Percentiles rank a stretch among this genome's conserved stretches.
Evolutionary conservation across 2,888 invertebrate genomes (phyloP).

Genomic region (Meghimatium bilineatum): DNA sequence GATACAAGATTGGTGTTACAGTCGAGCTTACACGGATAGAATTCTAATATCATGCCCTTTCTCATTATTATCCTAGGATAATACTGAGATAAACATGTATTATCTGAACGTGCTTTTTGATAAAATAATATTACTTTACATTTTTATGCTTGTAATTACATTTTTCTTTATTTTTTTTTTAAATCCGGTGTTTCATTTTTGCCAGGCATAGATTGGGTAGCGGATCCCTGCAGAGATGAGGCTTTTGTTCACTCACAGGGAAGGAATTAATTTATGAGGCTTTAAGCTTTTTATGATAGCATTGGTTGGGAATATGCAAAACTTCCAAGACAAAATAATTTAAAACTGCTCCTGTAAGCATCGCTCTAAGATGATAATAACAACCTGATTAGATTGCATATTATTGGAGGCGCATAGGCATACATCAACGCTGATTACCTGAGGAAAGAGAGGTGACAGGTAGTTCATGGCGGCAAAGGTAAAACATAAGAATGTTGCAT

Average conservation of each 20-base stretch:
- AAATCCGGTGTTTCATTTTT: neutral
- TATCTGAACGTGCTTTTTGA: neutral
- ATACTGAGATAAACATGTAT: neutral
- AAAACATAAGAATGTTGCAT: no score
- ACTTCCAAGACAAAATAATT: neutral
- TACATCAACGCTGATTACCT: no score
- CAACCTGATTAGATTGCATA: neutral
- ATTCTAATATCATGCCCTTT: neutral
- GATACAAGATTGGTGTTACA: neutral
- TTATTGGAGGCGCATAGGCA: no score
- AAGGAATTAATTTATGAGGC: neutral
- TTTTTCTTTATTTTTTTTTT: neutral
- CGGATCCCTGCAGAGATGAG: neutral
- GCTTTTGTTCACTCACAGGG: neutral
- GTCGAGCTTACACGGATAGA: neutral
- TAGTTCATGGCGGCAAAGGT: no score
- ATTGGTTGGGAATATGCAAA: neutral
- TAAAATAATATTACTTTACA: neutral
- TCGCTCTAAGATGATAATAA: neutral
- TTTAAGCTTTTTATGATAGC: neutral
- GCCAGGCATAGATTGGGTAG: neutral
- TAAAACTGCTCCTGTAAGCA: neutral
- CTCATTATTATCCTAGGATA: neutral
- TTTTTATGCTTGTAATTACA: neutral
- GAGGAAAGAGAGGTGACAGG: no score